Evolutionary conservation across 2,113 vertebrate genomes (phyloP).

Genomic region (mouse (Mus musculus)): GRCm39 chr8:115738001-115738500

Average conservation of each 20-base stretch:
- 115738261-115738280: not conserved
- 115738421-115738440: too few species aligned
- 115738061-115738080: not conserved
- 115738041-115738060: not conserved
- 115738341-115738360: not conserved
- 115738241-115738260: not conserved
- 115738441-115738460: not conserved
- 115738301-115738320: not conserved
- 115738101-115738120: not conserved
- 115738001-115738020: not conserved
- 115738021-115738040: not conserved
- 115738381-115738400: too few species aligned
- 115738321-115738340: not conserved
- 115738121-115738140: not conserved
- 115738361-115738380: not conserved
- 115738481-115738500: not conserved
- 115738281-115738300: not conserved
- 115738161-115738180: too few species aligned
- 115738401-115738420: not conserved
- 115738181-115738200: not conserved
- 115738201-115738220: not conserved
- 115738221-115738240: not conserved
- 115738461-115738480: not conserved
- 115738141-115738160: too few species aligned
- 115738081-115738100: not conserved